Conservation (phyloP, 1,140 invertebrate species). For the Trissolcus basalis region DNA sequence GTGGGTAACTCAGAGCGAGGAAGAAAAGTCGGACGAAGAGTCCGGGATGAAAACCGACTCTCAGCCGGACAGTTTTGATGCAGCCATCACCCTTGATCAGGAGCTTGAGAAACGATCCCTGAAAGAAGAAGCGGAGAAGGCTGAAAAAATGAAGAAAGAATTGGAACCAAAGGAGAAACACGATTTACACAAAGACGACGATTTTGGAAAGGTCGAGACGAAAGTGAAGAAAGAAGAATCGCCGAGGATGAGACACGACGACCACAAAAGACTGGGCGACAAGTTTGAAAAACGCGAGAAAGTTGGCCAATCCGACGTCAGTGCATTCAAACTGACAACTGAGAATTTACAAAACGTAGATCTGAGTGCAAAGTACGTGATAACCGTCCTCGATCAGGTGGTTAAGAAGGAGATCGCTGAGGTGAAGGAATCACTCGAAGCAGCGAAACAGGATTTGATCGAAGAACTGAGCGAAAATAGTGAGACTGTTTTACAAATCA, state of each 20-base stretch:
- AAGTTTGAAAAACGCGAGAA: constrained; percentile 58
- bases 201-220: constrained; percentile 28
- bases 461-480: constrained; percentile 78
- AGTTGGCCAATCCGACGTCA: constrained; percentile 72
- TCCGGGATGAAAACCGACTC: constrained; percentile 43
- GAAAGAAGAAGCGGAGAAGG: constrained; percentile 5
- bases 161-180: constrained; percentile 3
- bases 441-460: constrained; percentile 80
- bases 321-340: constrained; percentile 82
- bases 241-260: constrained; percentile 52
- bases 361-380: constrained; percentile 72
- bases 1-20: constrained; percentile 23
- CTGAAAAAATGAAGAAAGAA: constrained; percentile 28
- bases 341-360: constrained; percentile 79
- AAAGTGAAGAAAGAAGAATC: constrained; percentile 52
- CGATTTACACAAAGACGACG: constrained; percentile 14
- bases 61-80: constrained; percentile 51
- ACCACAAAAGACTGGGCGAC: constrained; percentile 59
- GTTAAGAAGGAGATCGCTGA: constrained; percentile 81
- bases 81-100: constrained; percentile 37
- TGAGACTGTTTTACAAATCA: constrained; percentile 74
- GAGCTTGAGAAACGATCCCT: constrained; percentile 35
- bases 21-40: constrained; percentile 43
- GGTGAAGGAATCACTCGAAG: constrained; percentile 82
- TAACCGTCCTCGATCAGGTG: constrained; percentile 75